phyloP scores from a whole-genome alignment of 2,113 vertebrate species.

The Zeus faber region DNA sequence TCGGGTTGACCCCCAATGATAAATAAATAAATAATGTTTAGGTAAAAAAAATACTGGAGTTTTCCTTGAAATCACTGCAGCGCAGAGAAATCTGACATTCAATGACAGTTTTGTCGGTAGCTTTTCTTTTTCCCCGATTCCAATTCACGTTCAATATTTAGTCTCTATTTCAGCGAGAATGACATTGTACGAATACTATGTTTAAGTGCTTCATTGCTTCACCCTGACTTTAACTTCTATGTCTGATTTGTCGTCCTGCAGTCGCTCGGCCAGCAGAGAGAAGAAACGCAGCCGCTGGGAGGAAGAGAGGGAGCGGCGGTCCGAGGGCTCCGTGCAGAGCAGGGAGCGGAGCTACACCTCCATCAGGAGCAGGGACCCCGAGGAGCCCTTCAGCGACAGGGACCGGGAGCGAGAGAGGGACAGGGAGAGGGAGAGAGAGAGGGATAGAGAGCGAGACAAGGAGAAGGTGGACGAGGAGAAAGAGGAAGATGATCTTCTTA shows the following conservation, averaged over 20 bases:
- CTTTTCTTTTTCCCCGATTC: too few relatives aligned
- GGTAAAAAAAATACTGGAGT: too few relatives aligned
- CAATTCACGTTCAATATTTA: too few relatives aligned
- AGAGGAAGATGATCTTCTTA: conserved; percentile 88
- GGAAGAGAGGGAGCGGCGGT: conserved; percentile 78
- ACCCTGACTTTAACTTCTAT: background rate
- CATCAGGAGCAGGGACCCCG: conserved; percentile 38
- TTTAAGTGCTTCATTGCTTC: too few relatives aligned
- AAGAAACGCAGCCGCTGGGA: conserved; percentile 90
- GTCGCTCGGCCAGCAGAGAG: conserved; percentile 86
- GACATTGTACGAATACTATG: too few relatives aligned
- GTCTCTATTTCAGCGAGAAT: too few relatives aligned
- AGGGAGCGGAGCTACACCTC: conserved; percentile 56
- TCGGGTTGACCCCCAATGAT: too few relatives aligned
- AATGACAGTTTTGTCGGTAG: too few relatives aligned
- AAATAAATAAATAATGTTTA: too few relatives aligned
- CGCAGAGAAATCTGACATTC: too few relatives aligned
- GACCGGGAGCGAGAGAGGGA: conserved; percentile 60
- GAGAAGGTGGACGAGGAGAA: conserved; percentile 79
- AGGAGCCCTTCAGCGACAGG: conserved; percentile 28
- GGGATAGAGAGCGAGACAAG: conserved; percentile 61
- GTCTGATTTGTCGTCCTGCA: conserved; percentile 35
- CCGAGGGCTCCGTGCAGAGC: conserved; percentile 48
- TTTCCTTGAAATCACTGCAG: too few relatives aligned
- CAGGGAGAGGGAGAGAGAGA: conserved; percentile 72